Base-by-base conservation (phyloP, 2,113 vertebrate genomes). In the Cygnus buccinator region DNA sequence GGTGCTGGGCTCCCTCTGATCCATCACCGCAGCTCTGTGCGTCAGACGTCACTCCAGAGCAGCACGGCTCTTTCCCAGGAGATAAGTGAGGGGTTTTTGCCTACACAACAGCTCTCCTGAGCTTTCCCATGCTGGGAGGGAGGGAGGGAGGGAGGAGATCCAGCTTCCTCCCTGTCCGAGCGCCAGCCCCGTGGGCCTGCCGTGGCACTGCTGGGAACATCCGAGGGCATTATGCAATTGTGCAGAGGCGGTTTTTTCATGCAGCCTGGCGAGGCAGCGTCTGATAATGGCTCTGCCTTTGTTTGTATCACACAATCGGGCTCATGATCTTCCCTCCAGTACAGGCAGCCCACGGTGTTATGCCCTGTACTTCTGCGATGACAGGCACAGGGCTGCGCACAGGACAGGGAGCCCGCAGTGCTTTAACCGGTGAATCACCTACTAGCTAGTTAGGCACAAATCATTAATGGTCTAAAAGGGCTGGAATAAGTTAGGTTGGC, bases 31-130 rank as follows among this genome's bases (percentile, higher is more conserved):
- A 89, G 25, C 28, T 43, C 88, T 19, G 37, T 59, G 90, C 4
- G 1, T 84, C 93, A 88, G 29, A 76, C 0, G 3, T 85, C 88
- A 55, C 48, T 68, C 57, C 68, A 66, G 83, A 95, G 94, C 76
- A 65, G 83, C 70, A 46, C 70, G 29, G 77, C 70, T 77, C 86
- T 96, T 97, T 97, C 96, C 95, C 95, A 95, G 95, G 96, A 96
- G 95, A 96, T 95, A 96, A 97, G 73, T 81, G 80, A 84, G 61
- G 86, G 35, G 0, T 0, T 14, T 91, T 93, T 94, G 83, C 95
- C 95, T 92, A 90, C 90, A 96, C 86, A 94, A 92, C 70, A 94
- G 76, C 90, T 87, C 90, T 90, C 76, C 88, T 90, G 92, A 90
- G 95, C 73, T 93, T 93, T 96, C 92, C 94, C 94, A 94, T 93